Evolutionary conservation across 1,140 invertebrate genomes (phyloP).

Genomic region (Danaus plexippus): DNA sequence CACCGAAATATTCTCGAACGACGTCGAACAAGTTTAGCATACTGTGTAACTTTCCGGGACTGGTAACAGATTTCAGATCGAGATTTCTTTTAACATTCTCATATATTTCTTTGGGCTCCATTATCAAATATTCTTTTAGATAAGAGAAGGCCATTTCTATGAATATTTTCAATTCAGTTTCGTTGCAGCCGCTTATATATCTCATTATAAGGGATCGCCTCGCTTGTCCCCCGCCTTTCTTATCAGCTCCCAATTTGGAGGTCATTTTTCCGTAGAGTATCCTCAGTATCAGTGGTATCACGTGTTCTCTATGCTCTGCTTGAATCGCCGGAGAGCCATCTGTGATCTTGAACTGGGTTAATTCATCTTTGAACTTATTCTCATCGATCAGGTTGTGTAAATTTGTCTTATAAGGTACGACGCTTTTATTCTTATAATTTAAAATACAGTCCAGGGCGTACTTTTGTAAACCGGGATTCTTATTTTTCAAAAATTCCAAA

Average conservation of each 20-base stretch:
- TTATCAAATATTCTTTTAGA: constrained; percentile 77
- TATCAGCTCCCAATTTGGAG: constrained; percentile 82
- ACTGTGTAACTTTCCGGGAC: constrained; percentile 82
- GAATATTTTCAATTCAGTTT: constrained; percentile 85
- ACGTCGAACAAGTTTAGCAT: constrained; percentile 83
- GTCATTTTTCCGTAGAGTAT: constrained; percentile 93
- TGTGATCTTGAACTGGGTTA: constrained; percentile 85
- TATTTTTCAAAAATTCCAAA: constrained; percentile 83
- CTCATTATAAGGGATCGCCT: constrained; percentile 84
- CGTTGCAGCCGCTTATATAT: constrained; percentile 86
- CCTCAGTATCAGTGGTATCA: constrained; percentile 87
- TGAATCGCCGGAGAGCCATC: constrained; percentile 78
- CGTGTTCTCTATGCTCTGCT: constrained; percentile 79
- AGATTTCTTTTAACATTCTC: constrained; percentile 57
- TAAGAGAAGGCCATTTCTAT: constrained; percentile 87
- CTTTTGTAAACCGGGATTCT: constrained; percentile 85
- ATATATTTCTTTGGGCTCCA: constrained; percentile 64
- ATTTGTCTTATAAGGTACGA: constrained; percentile 84
- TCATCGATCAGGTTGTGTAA: constrained; percentile 87
- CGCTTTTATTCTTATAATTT: constrained; percentile 83
- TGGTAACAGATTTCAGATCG: constrained; percentile 75
- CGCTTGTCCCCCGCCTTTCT: constrained; percentile 77
- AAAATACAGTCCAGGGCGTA: constrained; percentile 87
- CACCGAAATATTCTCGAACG: constrained; percentile 89
- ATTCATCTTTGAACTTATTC: constrained; percentile 88